Evolutionary conservation across 2,888 invertebrate genomes (phyloP).

Genomic region (Sinhomidia bicolor): DNA sequence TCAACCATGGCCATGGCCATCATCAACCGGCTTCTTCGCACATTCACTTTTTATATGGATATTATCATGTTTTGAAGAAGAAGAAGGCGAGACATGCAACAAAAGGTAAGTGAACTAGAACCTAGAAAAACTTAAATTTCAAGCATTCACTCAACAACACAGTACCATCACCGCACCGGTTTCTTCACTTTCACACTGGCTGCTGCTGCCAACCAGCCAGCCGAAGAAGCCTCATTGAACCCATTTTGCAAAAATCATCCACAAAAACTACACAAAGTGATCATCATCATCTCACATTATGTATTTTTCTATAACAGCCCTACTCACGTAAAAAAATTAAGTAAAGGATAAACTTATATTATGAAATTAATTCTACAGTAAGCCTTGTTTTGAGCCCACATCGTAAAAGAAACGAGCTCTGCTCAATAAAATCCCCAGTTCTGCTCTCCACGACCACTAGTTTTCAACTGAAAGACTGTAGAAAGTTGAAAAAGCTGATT

Average conservation of each 20-base stretch:
- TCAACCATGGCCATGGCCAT: background rate
- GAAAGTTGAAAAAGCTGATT: background rate
- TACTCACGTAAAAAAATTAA: background rate
- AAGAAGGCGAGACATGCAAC: constrained; percentile 16
- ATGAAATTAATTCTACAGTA: background rate
- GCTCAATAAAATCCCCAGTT: constrained; percentile 35
- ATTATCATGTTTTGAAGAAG: background rate
- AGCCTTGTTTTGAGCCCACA: background rate
- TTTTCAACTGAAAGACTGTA: constrained; percentile 39
- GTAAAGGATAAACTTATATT: background rate
- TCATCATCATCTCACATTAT: background rate
- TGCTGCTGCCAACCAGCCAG: background rate
- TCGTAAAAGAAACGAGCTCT: background rate
- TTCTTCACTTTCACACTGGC: constrained; percentile 60
- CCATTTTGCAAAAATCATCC: constrained; percentile 23
- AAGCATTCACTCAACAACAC: background rate
- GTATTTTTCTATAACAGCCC: background rate
- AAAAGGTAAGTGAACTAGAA: constrained; percentile 64
- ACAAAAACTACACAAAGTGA: background rate
- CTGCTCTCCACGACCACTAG: constrained; percentile 47
- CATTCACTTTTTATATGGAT: background rate
- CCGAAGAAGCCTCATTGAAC: background rate
- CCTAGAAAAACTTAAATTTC: background rate
- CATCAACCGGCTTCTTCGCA: constrained; percentile 49
- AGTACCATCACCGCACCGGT: constrained; percentile 18